Percentiles rank a stretch among this genome's conserved stretches.
These are phyloP conservation scores for Fregata magnificens DNA, from an alignment of 2,113 vertebrate genomes.

Conservation along the genomic window DNA sequence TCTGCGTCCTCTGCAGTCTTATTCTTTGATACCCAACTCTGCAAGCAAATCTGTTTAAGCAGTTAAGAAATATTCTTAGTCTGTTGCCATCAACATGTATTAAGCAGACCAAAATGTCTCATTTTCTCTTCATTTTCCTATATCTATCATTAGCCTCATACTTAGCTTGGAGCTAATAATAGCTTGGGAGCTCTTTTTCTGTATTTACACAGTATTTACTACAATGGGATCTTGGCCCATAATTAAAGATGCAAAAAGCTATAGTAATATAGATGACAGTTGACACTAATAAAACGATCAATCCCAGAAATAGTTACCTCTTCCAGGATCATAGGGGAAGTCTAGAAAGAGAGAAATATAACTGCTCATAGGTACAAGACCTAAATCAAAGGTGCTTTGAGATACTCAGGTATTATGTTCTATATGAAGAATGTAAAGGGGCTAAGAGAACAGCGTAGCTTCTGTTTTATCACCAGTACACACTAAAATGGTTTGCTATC, in stretches of 20 bases:
- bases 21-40: not conserved
- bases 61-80: not conserved
- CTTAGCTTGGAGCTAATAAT: not conserved
- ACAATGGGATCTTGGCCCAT: not conserved
- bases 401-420: not conserved
- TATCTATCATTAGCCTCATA: not conserved
- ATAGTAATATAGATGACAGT: not conserved
- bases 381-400: not conserved
- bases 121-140: not conserved
- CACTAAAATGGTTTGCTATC: not conserved
- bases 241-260: not conserved
- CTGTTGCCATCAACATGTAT: not conserved
- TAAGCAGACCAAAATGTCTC: not conserved
- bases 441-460: not conserved
- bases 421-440: not conserved
- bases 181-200: not conserved
- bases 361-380: not conserved
- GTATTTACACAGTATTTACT: not conserved
- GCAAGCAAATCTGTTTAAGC: not conserved
- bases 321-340: not conserved
- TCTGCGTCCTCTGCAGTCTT: not conserved
- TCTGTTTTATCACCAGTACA: not conserved
- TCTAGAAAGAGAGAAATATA: not conserved
- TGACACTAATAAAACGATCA: not conserved
- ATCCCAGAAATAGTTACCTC: not conserved